Conservation (phyloP, 1,140 invertebrate species). For the Panonychus citri region DNA sequence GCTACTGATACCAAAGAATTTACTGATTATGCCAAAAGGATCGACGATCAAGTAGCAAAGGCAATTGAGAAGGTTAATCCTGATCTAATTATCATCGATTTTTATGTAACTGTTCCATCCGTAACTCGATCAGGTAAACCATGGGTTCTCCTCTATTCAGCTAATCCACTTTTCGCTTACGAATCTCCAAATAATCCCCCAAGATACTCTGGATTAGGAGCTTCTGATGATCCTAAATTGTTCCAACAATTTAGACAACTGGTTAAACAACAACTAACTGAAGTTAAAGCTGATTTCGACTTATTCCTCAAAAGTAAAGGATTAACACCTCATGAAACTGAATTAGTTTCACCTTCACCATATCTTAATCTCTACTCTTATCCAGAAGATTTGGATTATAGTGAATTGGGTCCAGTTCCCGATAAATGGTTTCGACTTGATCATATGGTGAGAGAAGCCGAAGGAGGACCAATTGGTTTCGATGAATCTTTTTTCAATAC, state of each 20-base stretch:
- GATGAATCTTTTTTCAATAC: not conserved
- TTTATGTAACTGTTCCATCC: conserved; percentile 4
- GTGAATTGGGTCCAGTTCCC: not conserved
- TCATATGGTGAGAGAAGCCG: not conserved
- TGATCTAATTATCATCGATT: conserved; percentile 6
- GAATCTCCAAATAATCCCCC: not conserved
- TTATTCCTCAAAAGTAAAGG: not conserved
- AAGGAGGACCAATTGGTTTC: conserved; percentile 1
- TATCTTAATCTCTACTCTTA: conserved; percentile 9
- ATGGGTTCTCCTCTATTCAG: conserved; percentile 4
- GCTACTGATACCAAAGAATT: no score
- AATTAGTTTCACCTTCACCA: not conserved
- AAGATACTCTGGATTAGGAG: not conserved
- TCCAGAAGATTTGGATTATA: conserved; percentile 10
- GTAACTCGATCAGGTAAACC: not conserved
- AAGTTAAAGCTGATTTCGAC: not conserved
- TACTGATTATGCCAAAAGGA: no score
- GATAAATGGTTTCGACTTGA: not conserved
- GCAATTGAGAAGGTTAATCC: conserved; percentile 1
- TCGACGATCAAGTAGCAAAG: no score
- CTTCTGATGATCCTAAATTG: not conserved
- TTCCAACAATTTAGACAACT: not conserved
- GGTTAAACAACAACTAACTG: not conserved
- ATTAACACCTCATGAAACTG: no score
- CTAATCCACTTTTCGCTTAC: conserved; percentile 2